phyloP scores from a whole-genome alignment of 53 echinoderm and acorn worm species.

The Echinometra lucunter region DNA sequence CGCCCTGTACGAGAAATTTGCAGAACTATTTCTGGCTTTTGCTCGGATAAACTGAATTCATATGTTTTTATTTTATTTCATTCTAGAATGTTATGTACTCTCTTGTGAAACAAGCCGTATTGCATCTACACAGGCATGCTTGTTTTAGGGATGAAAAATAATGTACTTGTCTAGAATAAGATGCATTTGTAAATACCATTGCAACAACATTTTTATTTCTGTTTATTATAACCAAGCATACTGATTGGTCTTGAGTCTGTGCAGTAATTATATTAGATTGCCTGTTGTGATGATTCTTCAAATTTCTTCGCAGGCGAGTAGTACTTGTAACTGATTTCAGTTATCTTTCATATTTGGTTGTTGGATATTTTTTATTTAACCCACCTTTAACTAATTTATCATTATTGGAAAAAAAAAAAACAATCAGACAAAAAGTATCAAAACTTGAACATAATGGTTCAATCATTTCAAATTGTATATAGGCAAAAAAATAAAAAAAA shows the following conservation, averaged over 20 bases:
- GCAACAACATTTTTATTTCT: not conserved
- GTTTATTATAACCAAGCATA: not conserved
- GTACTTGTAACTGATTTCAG: conserved; percentile 24
- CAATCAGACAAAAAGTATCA: not conserved
- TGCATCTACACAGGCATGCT: not conserved
- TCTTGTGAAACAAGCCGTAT: not conserved
- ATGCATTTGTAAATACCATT: not conserved
- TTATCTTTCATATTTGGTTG: conserved; percentile 16
- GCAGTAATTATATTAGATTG: not conserved
- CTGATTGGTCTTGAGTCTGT: not conserved
- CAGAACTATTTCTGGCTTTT: conserved; percentile 26
- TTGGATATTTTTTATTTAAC: conserved; percentile 46
- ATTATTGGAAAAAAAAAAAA: not conserved
- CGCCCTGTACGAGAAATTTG: conserved; percentile 57
- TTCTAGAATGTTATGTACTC: not conserved
- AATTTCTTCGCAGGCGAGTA: conserved; percentile 60
- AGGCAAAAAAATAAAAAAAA: conserved; percentile 28
- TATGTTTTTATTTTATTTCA: not conserved
- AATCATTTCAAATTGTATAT: conserved; percentile 40
- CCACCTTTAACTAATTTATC: conserved; percentile 46
- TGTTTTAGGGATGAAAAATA: not conserved
- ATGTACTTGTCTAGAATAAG: not conserved
- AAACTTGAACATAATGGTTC: not conserved
- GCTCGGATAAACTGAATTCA: not conserved
- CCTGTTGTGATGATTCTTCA: conserved; percentile 26